Evolutionary conservation across 1,140 invertebrate genomes (phyloP).

Genomic region (Eumaeus atala): DNA sequence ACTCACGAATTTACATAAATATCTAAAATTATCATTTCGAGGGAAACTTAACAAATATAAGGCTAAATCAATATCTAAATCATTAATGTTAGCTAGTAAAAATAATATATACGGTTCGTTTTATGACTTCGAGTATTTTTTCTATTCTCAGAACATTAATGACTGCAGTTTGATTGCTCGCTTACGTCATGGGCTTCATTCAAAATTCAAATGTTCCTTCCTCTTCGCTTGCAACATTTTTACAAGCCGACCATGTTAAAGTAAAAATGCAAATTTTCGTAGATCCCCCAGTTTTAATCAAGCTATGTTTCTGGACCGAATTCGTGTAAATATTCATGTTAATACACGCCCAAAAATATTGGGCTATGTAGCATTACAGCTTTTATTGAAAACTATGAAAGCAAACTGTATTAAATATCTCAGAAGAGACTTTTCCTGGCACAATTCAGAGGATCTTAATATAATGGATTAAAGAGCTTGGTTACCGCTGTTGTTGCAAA

Average conservation of each 20-base stretch:
- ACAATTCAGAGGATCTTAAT: too few relatives aligned
- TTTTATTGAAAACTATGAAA: too few relatives aligned
- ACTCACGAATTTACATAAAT: too few relatives aligned
- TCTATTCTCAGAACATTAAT: neutral
- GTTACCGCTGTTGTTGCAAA: too few relatives aligned
- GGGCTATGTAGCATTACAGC: too few relatives aligned
- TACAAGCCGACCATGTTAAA: conserved; percentile 2
- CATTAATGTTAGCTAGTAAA: neutral
- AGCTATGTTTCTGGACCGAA: neutral
- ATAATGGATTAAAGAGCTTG: too few relatives aligned
- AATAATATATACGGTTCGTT: neutral
- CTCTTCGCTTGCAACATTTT: neutral
- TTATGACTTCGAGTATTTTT: neutral
- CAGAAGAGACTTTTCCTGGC: too few relatives aligned
- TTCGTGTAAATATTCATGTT: too few relatives aligned
- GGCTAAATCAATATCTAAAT: neutral
- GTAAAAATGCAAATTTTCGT: conserved; percentile 7
- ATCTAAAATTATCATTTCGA: too few relatives aligned
- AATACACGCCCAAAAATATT: too few relatives aligned
- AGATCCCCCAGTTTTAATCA: conserved; percentile 4
- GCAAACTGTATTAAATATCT: too few relatives aligned
- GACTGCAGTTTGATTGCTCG: neutral
- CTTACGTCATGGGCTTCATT: neutral
- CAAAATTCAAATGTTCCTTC: neutral
- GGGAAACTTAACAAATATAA: too few relatives aligned